Conservation (phyloP, 2,888 invertebrate species). For the Rhorus exstirpatorius region DNA sequence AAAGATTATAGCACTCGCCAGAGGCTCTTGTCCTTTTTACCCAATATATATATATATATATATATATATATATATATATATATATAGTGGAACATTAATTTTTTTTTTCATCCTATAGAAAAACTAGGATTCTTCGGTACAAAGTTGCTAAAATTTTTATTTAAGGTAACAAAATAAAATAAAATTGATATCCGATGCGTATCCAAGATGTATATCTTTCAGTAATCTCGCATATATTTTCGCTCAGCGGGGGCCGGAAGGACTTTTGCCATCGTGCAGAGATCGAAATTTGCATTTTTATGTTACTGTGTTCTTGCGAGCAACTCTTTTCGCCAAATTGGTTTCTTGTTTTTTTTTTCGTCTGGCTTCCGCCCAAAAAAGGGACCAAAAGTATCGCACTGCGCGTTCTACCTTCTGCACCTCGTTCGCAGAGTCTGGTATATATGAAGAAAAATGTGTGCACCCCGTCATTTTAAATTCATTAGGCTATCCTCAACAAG, state of each 20-base stretch:
- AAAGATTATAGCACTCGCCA: slow-evolving; percentile 71
- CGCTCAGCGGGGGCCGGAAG: too few relatives aligned
- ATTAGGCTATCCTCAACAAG: slow-evolving; percentile 78
- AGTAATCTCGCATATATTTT: too few relatives aligned
- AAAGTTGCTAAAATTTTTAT: slow-evolving; percentile 28
- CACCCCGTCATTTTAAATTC: slow-evolving; percentile 81
- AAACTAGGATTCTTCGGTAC: slow-evolving; percentile 46
- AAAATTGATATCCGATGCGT: neutral
- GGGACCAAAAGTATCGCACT: slow-evolving; percentile 39
- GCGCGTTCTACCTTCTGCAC: neutral
- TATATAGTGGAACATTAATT: neutral
- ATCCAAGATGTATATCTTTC: too few relatives aligned
- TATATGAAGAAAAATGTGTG: slow-evolving; percentile 69
- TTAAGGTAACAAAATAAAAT: slow-evolving; percentile 14
- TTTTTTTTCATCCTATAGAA: neutral
- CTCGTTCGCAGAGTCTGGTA: slow-evolving; percentile 33
- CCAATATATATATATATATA: slow-evolving; percentile 4
- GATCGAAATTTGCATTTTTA: slow-evolving; percentile 67
- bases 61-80: neutral
- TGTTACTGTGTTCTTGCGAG: slow-evolving; percentile 38
- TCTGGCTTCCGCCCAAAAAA: slow-evolving; percentile 20
- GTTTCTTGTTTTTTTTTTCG: slow-evolving; percentile 40
- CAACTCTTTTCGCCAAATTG: slow-evolving; percentile 55
- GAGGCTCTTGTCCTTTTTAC: slow-evolving; percentile 43
- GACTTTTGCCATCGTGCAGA: slow-evolving; percentile 5